A percentile compares a stretch with the other conserved stretches of the same genome.
Evolutionary conservation across 1,140 invertebrate genomes (phyloP).

Genomic region (Asobara japonica): DNA sequence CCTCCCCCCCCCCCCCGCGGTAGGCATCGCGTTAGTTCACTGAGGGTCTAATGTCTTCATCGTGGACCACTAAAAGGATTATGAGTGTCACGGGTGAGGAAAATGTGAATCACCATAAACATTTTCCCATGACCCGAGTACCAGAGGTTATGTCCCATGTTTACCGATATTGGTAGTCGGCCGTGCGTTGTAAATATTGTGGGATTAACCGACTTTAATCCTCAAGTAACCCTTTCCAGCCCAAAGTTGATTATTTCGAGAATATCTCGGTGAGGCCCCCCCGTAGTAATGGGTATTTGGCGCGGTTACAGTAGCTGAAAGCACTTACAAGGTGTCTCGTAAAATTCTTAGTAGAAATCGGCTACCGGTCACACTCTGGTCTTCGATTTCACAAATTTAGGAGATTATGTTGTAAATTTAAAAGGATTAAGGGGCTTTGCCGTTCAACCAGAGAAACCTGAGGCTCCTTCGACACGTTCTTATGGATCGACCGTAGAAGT

Average conservation of each 20-base stretch:
- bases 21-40: slow-evolving; percentile 25
- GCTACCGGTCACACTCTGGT: background rate
- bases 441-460: background rate
- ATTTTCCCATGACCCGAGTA: background rate
- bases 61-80: slow-evolving; percentile 32
- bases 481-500: too few species aligned
- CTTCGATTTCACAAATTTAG: background rate
- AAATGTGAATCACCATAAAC: slow-evolving; percentile 25
- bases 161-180: slow-evolving; percentile 21
- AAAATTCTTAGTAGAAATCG: background rate
- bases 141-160: slow-evolving; percentile 9
- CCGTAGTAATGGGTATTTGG: background rate
- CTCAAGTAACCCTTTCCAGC: background rate
- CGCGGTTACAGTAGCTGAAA: background rate
- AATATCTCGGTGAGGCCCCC: background rate
- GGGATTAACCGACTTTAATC: slow-evolving; percentile 36
- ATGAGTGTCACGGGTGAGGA: slow-evolving; percentile 28
- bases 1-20: slow-evolving; percentile 2
- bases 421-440: background rate
- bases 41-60: slow-evolving; percentile 37
- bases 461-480: background rate
- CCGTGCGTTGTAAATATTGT: slow-evolving; percentile 34
- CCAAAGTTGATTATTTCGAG: background rate
- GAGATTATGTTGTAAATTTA: slow-evolving; percentile 5
- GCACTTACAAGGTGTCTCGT: background rate